Evolutionary conservation across 2,888 invertebrate species (phyloP).

Genomic region (Drosophila rubida): DNA sequence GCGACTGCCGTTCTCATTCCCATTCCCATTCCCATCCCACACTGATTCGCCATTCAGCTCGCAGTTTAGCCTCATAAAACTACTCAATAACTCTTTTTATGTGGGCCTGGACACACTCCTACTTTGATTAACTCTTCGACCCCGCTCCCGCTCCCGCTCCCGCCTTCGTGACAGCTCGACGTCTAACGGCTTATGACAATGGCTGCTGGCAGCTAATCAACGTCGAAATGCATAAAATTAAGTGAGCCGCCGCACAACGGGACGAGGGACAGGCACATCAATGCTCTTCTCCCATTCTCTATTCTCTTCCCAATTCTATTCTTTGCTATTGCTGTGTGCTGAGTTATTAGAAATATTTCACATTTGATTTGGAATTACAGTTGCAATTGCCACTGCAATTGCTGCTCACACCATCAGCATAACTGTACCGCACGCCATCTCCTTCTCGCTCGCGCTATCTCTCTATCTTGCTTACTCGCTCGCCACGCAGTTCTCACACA

Average conservation of each 20-base stretch:
- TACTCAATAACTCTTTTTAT: conserved; percentile 58
- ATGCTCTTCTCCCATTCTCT: no score
- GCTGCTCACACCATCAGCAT: conserved; percentile 41
- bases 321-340: conserved; percentile 10
- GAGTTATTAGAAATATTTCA: conserved; percentile 73
- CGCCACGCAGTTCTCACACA: conserved; percentile 55
- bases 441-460: background rate
- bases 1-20: conserved; percentile 1
- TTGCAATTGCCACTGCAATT: conserved; percentile 49
- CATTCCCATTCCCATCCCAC: conserved; percentile 1
- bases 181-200: conserved; percentile 68
- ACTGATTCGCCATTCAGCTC: conserved; percentile 1
- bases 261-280: conserved; percentile 1
- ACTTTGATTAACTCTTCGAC: conserved; percentile 61
- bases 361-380: conserved; percentile 49
- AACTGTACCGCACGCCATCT: conserved; percentile 34
- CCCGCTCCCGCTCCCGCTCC: conserved; percentile 10
- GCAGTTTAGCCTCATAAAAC: conserved; percentile 29
- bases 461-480: background rate
- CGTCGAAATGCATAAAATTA: conserved; percentile 78
- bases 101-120: conserved; percentile 48
- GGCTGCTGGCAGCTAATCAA: conserved; percentile 76
- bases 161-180: conserved; percentile 1
- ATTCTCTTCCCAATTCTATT: background rate
- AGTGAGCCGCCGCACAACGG: conserved; percentile 49